Evolutionary conservation across 1,140 invertebrate genomes (phyloP), one percentile per base, ranked within the genome.

Genomic region (Trichoplusia ni): DNA sequence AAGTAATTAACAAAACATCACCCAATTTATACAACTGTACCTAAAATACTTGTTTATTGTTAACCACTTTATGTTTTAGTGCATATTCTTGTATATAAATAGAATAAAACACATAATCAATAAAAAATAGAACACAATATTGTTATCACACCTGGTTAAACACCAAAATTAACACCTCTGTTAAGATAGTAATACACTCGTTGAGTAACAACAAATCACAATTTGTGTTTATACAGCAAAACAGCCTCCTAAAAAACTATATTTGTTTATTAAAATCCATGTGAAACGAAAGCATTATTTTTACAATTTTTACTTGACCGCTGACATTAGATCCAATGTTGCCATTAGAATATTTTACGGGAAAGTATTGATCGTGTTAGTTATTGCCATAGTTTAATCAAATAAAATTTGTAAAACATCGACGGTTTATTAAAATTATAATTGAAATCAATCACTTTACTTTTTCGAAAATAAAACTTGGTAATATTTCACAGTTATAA

Each of bases 231-330:
- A 33, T 38, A n/a, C 38, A 38, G 31, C 18, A 27, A 19, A 23
- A 25, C n/a, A 35, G 19, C 33, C 19, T 40, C 21, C 23, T 38
- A 38, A 14, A 27, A 14, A 19, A 27, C 51, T 54, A 38, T 54
- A 51, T 51, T 51, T 51, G 21, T 33, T 33, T 33, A 51, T 29
- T 54, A 38, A 37, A 54, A 38, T 16, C 33, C 31, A 54, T 54
- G 46, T 49, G 46, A 25, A 54, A 54, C 16, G 47, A 54, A 63
- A 53, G 61, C 61, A 63, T 54, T 63, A 63, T 63, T 54, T 63
- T 54, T 44, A 63, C 49, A 53, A 47, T 23, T 23, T 54, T 53
- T 14, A 51, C 47, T 19, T 23, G 1, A 54, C 3, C 7, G 6
- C 25, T 53, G 61, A 44, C 61, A 63, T 53, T 35, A 16, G 6